Conservation (phyloP, 2,797 vertebrate genomes). For the Phoxinus dragarum region DNA sequence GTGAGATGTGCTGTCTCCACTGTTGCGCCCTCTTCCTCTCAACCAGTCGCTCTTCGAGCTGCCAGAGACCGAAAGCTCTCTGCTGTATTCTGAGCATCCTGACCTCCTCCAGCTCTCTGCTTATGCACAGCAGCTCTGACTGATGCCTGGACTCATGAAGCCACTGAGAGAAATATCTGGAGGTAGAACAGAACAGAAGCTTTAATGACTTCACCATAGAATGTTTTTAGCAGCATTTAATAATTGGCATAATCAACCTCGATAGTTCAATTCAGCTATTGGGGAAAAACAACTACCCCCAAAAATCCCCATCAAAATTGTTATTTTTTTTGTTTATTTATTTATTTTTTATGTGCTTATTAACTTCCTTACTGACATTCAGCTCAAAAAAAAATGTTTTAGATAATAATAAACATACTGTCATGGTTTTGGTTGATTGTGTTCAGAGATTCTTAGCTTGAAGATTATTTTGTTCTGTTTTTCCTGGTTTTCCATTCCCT, state of each 20-base stretch:
- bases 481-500: neutral
- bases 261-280: neutral
- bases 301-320: too few relatives aligned
- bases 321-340: too few relatives aligned
- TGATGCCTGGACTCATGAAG: neutral
- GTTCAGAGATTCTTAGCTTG: too few relatives aligned
- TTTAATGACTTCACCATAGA: neutral
- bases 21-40: neutral
- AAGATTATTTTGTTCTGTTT: too few relatives aligned
- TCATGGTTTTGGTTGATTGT: too few relatives aligned
- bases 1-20: constrained; percentile 30
- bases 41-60: neutral
- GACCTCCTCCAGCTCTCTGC: neutral
- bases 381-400: too few relatives aligned
- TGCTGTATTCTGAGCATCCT: neutral
- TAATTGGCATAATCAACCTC: neutral
- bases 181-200: neutral
- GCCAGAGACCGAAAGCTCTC: constrained; percentile 4
- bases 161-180: constrained; percentile 26
- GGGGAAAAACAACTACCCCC: too few relatives aligned
- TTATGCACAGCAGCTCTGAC: neutral
- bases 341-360: too few relatives aligned
- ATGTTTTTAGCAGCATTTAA: neutral
- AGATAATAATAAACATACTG: too few relatives aligned
- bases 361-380: too few relatives aligned